Base-by-base conservation (phyloP, 2,797 vertebrate species). In the Spea hammondii region DNA sequence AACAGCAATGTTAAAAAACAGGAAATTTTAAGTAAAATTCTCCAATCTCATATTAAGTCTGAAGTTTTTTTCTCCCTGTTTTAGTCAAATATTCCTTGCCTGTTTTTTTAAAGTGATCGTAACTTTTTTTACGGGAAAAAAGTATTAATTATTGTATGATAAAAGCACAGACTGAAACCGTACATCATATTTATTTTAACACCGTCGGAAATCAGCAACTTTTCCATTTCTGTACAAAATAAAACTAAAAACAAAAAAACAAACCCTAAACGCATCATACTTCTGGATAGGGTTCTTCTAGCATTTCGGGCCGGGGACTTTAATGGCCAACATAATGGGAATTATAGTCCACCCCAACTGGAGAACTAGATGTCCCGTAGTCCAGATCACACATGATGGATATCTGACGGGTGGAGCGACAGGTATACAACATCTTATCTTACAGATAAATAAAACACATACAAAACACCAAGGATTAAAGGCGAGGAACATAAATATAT, bases 401-500 rank as follows among this genome's bases (percentile, higher is more conserved):
- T 44, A 32, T 49, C 4, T 48, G 11, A 14, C 48, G 54, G 8
- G 6, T 9, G n/a, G 12, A 45, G 47, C 4, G 13, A 72, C 8
- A 48, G 9, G 11, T 57, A 3, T 45, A 72, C 55, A 72, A 7
- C 54, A 65, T n/a, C 10, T 60, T 77, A 81, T 72, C 51, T 81
- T 77, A 81, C 79, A 77, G 47, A 81, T 81, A 81, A 82, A 82
- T 77, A 76, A 76, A 54, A 81, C 11, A 57, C 47, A 76, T 44
- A 49, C 9, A 12, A 54, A 68, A 66, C 55, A 62, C 8, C 66
- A 7, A 45, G 48, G 45, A 72, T 6, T 66, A 46, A 32, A 14
- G 9, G 59, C 32, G 12, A 54, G 51, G 12, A 32, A 32, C 32
- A 32, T 10, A 65, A n/a, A 12, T 67, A 77, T 78, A 44, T 77